Conservation (phyloP, 1,140 invertebrate genomes). For the Pseudomyrmex gracilis region DNA sequence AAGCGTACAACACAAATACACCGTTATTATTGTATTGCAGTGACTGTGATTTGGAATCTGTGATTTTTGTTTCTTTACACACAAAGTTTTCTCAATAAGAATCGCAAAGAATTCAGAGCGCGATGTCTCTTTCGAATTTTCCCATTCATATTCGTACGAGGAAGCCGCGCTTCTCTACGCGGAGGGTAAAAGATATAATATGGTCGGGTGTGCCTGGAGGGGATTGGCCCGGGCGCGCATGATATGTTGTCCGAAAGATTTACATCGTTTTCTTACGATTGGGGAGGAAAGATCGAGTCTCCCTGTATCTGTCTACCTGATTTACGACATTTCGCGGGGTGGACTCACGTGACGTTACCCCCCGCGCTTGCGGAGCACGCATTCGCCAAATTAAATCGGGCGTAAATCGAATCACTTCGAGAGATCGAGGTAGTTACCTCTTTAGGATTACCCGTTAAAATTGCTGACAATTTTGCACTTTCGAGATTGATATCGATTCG, state of each 20-base stretch:
- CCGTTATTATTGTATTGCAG: too few relatives aligned
- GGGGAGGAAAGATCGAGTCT: slow-evolving; percentile 80
- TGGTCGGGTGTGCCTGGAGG: slow-evolving; percentile 49
- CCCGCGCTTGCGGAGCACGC: slow-evolving; percentile 20
- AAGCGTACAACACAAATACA: background rate
- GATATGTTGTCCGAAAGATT: slow-evolving; percentile 84
- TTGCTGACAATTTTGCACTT: slow-evolving; percentile 11
- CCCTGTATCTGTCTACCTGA: slow-evolving; percentile 64
- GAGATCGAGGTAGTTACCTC: background rate
- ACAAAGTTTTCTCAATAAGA: background rate
- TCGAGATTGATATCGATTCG: background rate
- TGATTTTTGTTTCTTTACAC: slow-evolving; percentile 8
- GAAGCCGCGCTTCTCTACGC: slow-evolving; percentile 55
- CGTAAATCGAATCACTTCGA: slow-evolving; percentile 12
- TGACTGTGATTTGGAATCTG: background rate
- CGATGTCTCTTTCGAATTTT: slow-evolving; percentile 12
- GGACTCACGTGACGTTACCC: slow-evolving; percentile 23
- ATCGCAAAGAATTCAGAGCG: background rate
- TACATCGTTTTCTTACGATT: slow-evolving; percentile 80
- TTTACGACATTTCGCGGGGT: slow-evolving; percentile 55
- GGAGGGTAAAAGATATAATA: slow-evolving; percentile 68
- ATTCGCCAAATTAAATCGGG: slow-evolving; percentile 57
- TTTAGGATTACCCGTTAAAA: background rate
- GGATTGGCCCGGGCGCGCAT: slow-evolving; percentile 69
- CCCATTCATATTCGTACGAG: slow-evolving; percentile 68